Evolutionary conservation across 2,797 vertebrate genomes (phyloP).

Genomic region (Petrocephalus sullivani): DNA sequence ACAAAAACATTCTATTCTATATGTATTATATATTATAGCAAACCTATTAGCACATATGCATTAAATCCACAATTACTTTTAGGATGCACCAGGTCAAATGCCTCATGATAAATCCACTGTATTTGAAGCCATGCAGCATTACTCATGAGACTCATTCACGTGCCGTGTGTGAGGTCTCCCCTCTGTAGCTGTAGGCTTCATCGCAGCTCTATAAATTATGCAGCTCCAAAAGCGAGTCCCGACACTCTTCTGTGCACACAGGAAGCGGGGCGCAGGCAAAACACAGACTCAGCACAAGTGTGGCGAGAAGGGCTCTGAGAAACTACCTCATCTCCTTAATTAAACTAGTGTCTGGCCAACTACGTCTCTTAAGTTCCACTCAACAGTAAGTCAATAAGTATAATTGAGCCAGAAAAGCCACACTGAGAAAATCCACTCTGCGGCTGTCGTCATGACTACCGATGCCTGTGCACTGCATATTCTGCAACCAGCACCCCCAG

Average conservation of each 20-base stretch:
- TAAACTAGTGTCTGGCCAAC: background rate
- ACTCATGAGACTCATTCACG: background rate
- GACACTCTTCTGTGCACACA: background rate
- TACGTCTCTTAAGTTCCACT: background rate
- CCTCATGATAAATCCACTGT: background rate
- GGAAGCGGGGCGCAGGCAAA: background rate
- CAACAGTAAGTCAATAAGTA: background rate
- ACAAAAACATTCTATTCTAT: background rate
- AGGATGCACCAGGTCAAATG: background rate
- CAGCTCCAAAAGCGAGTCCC: background rate
- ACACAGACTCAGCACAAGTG: background rate
- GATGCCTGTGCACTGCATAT: background rate
- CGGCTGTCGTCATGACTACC: background rate
- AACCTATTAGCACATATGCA: background rate
- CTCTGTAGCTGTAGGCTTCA: background rate
- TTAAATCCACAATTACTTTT: background rate
- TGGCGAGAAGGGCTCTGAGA: background rate
- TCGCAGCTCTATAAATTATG: background rate
- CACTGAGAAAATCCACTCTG: conserved; percentile 5
- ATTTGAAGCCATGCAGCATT: background rate
- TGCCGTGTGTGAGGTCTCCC: background rate
- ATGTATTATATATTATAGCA: background rate
- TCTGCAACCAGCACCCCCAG: background rate
- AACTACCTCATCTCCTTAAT: background rate
- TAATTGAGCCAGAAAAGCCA: background rate